Conservation (phyloP, 1,140 invertebrate genomes). For the Zaprionus africanus region DNA sequence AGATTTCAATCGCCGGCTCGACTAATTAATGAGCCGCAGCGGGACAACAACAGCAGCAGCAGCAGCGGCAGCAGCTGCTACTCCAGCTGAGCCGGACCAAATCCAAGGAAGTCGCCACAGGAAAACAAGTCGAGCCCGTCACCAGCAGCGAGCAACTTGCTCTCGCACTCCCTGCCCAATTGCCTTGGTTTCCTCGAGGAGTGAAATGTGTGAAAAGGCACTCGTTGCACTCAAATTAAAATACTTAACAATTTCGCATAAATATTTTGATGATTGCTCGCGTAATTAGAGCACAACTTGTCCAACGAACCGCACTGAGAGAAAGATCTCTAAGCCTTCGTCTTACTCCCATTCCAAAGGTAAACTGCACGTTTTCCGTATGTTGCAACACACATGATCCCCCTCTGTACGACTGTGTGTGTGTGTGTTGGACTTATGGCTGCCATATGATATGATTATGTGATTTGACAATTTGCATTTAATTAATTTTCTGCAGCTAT, state of each 20-base stretch:
- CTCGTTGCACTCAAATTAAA: constrained; percentile 58
- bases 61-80: constrained; percentile 8
- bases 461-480: constrained; percentile 81
- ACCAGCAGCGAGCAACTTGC: background rate
- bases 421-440: constrained; percentile 36
- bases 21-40: constrained; percentile 68
- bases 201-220: constrained; percentile 63
- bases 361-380: constrained; percentile 54
- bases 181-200: background rate
- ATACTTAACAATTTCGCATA: constrained; percentile 58
- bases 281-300: constrained; percentile 57
- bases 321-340: background rate
- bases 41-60: constrained; percentile 13
- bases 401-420: background rate
- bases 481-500: constrained; percentile 80
- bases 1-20: constrained; percentile 52
- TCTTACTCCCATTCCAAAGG: background rate
- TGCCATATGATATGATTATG: constrained; percentile 81
- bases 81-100: background rate
- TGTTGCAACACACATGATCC: constrained; percentile 55
- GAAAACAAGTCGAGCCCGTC: constrained; percentile 22
- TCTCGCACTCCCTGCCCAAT: constrained; percentile 33
- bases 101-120: constrained; percentile 66
- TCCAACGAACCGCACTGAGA: background rate
- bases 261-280: constrained; percentile 69